These are phyloP conservation scores for Rhopalosiphum padi DNA, from an alignment of 1,140 invertebrate genomes.

Conservation along the genomic window DNA sequence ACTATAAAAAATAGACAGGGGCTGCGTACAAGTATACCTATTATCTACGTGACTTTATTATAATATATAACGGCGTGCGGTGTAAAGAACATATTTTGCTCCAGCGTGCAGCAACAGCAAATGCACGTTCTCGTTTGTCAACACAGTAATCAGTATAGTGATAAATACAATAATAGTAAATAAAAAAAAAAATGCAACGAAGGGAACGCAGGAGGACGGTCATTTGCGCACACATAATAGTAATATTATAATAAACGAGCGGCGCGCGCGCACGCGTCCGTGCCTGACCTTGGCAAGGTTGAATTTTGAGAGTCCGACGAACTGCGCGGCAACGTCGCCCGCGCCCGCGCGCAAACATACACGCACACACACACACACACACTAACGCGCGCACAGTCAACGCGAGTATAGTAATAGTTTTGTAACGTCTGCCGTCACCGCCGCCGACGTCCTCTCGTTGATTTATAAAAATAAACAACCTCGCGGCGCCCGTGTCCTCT, in stretches of 20 bases:
- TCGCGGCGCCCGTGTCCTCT: conserved; percentile 20
- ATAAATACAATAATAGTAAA: conserved; percentile 7
- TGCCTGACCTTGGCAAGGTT: conserved; percentile 57
- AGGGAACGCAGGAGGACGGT: not conserved
- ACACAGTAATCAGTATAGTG: not conserved
- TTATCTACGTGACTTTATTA: too few species aligned
- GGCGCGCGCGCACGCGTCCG: conserved; percentile 32
- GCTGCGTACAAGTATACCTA: too few species aligned
- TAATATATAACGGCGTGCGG: not conserved
- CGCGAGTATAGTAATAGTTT: conserved; percentile 25
- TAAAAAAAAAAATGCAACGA: not conserved
- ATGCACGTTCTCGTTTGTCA: not conserved
- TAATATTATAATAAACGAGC: not conserved
- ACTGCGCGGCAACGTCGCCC: conserved; percentile 51
- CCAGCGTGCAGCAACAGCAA: not conserved
- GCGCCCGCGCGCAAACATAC: not conserved
- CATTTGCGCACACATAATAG: not conserved
- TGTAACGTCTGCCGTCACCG: conserved; percentile 30
- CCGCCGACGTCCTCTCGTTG: not conserved
- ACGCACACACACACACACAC: not conserved
- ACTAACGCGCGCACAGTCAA: not conserved
- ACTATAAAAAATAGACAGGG: too few species aligned
- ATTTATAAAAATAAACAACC: conserved; percentile 57
- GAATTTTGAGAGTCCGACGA: conserved; percentile 58
- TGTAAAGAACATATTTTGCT: not conserved